These are phyloP conservation scores for Scatophagus argus DNA, from an alignment of 2,113 vertebrate genomes.

Conservation along the genomic window DNA sequence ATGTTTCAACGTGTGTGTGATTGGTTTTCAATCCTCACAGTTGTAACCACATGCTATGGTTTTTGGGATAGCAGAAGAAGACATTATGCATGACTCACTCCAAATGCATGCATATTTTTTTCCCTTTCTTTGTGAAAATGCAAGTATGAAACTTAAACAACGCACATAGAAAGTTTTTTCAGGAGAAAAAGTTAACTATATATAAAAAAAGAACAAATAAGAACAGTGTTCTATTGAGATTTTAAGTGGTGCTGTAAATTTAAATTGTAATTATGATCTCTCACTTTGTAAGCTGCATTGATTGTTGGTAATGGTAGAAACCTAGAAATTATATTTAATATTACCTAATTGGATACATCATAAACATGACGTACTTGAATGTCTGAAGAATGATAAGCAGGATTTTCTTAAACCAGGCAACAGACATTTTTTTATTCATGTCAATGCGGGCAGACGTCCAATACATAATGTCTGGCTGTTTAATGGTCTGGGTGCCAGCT, in stretches of 20 bases:
- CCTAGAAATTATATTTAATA: not conserved
- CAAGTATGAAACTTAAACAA: not conserved
- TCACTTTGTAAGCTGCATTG: too few relatives aligned
- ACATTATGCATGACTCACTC: not conserved
- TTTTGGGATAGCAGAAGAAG: not conserved
- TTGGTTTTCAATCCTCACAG: not conserved
- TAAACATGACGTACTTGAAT: not conserved
- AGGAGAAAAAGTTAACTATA: too few relatives aligned
- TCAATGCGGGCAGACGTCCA: constrained; percentile 26
- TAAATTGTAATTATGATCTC: too few relatives aligned
- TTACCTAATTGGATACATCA: not conserved
- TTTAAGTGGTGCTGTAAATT: too few relatives aligned
- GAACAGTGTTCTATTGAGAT: not conserved
- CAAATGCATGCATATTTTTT: not conserved
- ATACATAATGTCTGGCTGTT: constrained; percentile 56
- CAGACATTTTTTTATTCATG: constrained; percentile 20
- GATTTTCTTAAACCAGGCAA: constrained; percentile 13
- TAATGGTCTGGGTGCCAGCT: constrained; percentile 50
- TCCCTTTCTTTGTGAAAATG: not conserved
- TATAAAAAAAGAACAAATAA: too few relatives aligned
- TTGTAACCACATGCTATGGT: not conserved
- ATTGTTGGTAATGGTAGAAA: not conserved
- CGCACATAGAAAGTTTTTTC: too few relatives aligned
- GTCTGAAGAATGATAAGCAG: not conserved
- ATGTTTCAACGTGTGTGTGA: not conserved